Percentiles rank a stretch among this genome's conserved stretches.
Evolutionary conservation across 2,888 invertebrate species (phyloP).

Genomic region (Mactromeris polynyma): DNA sequence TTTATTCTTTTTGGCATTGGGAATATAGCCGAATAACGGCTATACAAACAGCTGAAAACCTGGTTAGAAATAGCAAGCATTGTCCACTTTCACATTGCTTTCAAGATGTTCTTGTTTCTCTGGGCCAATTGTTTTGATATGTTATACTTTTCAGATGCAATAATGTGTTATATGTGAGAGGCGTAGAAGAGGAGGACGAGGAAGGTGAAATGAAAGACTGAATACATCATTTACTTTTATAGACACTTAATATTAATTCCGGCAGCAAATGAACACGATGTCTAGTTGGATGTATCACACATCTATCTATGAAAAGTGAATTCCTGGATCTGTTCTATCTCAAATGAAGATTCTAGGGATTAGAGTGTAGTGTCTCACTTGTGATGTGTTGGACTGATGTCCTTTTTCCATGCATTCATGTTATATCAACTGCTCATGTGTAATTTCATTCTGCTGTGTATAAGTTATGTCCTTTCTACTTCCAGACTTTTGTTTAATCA

Average conservation of each 20-base stretch:
- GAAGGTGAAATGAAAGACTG: slow-evolving; percentile 98
- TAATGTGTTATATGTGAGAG: slow-evolving; percentile 97
- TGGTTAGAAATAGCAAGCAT: too few relatives aligned
- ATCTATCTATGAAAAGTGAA: neutral
- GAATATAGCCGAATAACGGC: too few relatives aligned
- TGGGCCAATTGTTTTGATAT: neutral
- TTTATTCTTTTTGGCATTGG: too few relatives aligned
- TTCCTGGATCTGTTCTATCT: neutral
- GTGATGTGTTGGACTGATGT: too few relatives aligned
- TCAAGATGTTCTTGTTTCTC: too few relatives aligned
- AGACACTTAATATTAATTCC: neutral
- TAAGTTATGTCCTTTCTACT: too few relatives aligned
- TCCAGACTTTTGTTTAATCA: too few relatives aligned
- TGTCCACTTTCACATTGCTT: too few relatives aligned
- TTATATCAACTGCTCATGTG: too few relatives aligned
- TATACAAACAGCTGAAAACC: too few relatives aligned
- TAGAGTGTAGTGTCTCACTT: neutral
- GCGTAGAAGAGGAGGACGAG: slow-evolving; percentile 96
- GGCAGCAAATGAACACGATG: neutral
- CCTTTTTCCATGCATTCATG: too few relatives aligned
- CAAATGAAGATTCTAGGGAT: neutral
- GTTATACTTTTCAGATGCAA: slow-evolving; percentile 90
- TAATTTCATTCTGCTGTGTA: too few relatives aligned
- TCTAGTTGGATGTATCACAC: neutral
- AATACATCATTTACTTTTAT: slow-evolving; percentile 16